Evolutionary conservation across 2,888 invertebrate genomes (phyloP), one percentile per base, ranked within the genome.

Genomic region (Acleris emargana): DNA sequence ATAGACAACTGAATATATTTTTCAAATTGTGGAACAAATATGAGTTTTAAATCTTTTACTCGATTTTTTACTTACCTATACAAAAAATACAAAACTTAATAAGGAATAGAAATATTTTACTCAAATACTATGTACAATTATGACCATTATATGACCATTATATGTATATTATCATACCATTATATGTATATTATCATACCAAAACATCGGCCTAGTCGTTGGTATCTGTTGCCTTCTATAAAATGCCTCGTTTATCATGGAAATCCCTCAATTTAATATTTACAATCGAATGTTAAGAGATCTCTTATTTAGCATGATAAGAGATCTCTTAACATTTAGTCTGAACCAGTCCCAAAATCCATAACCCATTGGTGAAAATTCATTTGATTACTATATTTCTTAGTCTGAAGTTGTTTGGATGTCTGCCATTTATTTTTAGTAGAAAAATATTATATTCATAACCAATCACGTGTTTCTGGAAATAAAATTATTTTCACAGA

Each of bases 181-280:
- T n/a, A n/a, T n/a, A n/a, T n/a, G n/a, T n/a, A n/a, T n/a, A n/a
- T n/a, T n/a, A 16, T 43, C 5, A 43, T 43, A 16, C 43, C 28
- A 18, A 55, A 62, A 57, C 57, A 32, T 38, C 55, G 50, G 55
- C 42, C n/a, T 20, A 25, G 61, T n/a, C n/a, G n/a, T n/a, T n/a
- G n/a, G n/a, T n/a, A n/a, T n/a, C n/a, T n/a, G 54, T 28, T 59
- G 50, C 45, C 58, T 42, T 2, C 42, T 43, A 16, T 50, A 54
- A 54, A 50, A 64, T n/a, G 54, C 43, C 50, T 60, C 64, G 49
- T 64, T n/a, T 42, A 64, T 64, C 64, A 60, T 60, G 20, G 1
- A 22, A 64, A 64, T 64, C 59, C 64, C 51, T 55, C 64, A 54
- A 64, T 64, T 47, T 57, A 67, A 68, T 68, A 58, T 64, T 68